Evolutionary conservation across 2,888 invertebrate genomes (phyloP), one percentile per base, ranked within the genome.

Genomic region (Orthonychiurus folsomi): DNA sequence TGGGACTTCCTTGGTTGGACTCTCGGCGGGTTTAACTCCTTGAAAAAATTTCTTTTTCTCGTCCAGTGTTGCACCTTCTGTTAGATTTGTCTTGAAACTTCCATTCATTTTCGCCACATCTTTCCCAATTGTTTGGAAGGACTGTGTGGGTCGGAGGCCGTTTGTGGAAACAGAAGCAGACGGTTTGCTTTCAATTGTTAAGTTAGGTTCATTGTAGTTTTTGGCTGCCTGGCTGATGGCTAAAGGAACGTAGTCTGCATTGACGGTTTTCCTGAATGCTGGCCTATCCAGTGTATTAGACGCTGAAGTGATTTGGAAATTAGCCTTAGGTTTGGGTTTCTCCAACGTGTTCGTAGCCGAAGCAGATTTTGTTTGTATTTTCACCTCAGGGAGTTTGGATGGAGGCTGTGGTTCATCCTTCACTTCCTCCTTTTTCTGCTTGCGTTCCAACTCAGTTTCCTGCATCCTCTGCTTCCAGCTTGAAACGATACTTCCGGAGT

Each of bases 21-120:
- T 68, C 59, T 70, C 69, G 2, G 67, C 69, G 3, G 71, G 71
- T 47, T 68, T 65, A 24, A 73, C 56, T 3, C 73, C 73, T 61
- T 73, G 73, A 60, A 73, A 73, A 53, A 71, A 73, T 50, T 66
- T 68, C 53, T 68, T 70, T 26, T 66, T 64, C 21, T 73, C 71
- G 27, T 63, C 53, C 18, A 71, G 24, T 2, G 27, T 58, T 37
- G 37, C 37, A 37, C 37, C 15, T 9, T 37, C 37, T 15, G 9
- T 15, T 9, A 37, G 37, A 37, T 37, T 37, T 37, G 9, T 15
- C 15, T 37, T 37, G 37, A 37, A 37, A 15, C 37, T 37, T 37
- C 37, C 37, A 37, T 37, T 37, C 37, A 9, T 5, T 37, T 37
- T 5, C 15, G 37, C 5, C 5, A 37, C 15, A 5, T 15, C 37